These are phyloP conservation scores for Cephus sareptanus DNA, from an alignment of 2,888 invertebrate genomes.

Conservation along the genomic window DNA sequence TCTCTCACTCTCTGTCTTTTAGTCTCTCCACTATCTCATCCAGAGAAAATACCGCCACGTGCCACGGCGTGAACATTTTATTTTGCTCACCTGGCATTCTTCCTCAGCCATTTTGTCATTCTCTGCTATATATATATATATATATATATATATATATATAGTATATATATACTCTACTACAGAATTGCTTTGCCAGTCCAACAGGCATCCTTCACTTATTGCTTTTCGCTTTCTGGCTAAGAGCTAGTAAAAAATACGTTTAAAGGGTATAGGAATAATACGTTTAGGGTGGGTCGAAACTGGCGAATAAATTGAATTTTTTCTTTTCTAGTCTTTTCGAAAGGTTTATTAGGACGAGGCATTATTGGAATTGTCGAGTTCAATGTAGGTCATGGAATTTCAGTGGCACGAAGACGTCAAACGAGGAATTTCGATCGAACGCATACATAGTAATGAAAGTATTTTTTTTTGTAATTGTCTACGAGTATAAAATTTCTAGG, in stretches of 20 bases:
- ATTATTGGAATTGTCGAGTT: not conserved
- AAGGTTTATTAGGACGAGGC: not conserved
- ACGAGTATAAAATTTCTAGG: not conserved
- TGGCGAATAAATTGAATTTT: not conserved
- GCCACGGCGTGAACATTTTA: constrained; percentile 16
- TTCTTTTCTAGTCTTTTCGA: not conserved
- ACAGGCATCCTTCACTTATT: not conserved
- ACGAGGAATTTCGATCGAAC: no score
- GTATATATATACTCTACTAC: not conserved
- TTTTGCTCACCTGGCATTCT: constrained; percentile 11
- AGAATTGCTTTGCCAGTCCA: not conserved
- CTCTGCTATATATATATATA: not conserved
- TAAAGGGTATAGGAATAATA: not conserved
- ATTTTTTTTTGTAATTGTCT: not conserved
- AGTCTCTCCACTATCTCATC: not conserved
- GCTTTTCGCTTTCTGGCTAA: not conserved
- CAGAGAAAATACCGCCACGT: constrained; percentile 12
- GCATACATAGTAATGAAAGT: no score
- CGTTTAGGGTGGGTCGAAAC: no score
- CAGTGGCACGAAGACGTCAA: not conserved
- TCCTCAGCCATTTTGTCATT: not conserved
- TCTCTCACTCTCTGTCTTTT: constrained; percentile 21
- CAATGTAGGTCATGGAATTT: not conserved
- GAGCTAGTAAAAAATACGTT: not conserved
- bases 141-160: no score